These are phyloP conservation scores for Bibio marci DNA, from an alignment of 2,888 invertebrate genomes.

Conservation along the genomic window DNA sequence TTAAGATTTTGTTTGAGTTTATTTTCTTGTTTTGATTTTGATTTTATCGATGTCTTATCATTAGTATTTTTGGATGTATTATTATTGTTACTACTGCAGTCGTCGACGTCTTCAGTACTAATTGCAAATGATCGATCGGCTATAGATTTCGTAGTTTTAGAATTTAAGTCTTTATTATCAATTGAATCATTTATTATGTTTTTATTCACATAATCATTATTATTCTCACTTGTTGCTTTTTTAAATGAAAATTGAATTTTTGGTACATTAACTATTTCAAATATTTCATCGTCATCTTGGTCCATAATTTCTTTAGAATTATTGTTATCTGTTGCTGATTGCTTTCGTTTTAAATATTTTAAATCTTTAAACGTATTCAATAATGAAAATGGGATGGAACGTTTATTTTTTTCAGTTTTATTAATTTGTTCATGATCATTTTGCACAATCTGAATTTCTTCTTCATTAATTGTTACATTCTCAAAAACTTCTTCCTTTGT, in stretches of 20 bases:
- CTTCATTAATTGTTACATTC: not conserved
- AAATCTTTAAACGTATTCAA: too few species aligned
- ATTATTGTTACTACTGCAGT: not conserved
- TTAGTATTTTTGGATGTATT: not conserved
- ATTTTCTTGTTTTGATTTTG: not conserved
- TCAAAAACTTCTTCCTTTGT: not conserved
- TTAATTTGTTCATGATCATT: not conserved
- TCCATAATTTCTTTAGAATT: too few species aligned
- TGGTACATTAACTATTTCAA: too few species aligned
- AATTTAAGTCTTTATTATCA: too few species aligned
- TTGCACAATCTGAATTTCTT: not conserved
- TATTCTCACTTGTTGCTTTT: too few species aligned
- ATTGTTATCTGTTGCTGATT: too few species aligned
- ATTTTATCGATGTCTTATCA: not conserved
- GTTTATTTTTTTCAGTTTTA: not conserved
- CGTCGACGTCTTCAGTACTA: not conserved
- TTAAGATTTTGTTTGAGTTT: slow-evolving; percentile 2
- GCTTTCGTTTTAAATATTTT: too few species aligned
- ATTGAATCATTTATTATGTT: not conserved
- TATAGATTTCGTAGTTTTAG: not conserved
- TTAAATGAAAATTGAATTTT: too few species aligned
- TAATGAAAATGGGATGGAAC: not conserved
- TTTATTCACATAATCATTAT: not conserved
- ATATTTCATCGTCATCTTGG: too few species aligned
- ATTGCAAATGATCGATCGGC: not conserved